A percentile compares a stretch with the other conserved stretches of the same genome.
phyloP scores from a whole-genome alignment of 2,888 invertebrate species.

The Hydrotaea diabolus region DNA sequence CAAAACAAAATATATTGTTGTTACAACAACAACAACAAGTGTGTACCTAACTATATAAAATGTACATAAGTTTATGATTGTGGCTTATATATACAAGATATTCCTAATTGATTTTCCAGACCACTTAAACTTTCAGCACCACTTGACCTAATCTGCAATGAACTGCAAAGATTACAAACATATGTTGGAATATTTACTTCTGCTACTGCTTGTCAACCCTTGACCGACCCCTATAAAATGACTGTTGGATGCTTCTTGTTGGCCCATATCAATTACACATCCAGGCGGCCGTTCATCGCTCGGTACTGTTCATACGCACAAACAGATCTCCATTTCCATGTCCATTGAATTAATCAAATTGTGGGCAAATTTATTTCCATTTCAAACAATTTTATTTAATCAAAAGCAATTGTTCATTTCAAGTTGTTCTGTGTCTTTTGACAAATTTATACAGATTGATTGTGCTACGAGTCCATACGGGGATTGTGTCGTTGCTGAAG shows the following conservation, averaged over 20 bases:
- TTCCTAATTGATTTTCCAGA: slow-evolving; percentile 60
- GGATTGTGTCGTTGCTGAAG: neutral
- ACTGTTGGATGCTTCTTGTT: neutral
- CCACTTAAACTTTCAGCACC: slow-evolving; percentile 61
- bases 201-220: neutral
- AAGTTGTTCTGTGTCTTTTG: slow-evolving; percentile 54
- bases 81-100: slow-evolving; percentile 22
- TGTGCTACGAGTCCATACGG: slow-evolving; percentile 13
- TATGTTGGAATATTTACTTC: slow-evolving; percentile 2
- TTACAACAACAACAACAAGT: too few relatives aligned
- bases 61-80: neutral
- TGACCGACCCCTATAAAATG: slow-evolving; percentile 27
- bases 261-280: slow-evolving; percentile 31
- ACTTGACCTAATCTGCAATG: slow-evolving; percentile 63
- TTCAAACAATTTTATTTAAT: slow-evolving; percentile 67
- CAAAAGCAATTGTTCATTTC: slow-evolving; percentile 70
- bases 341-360: slow-evolving; percentile 66
- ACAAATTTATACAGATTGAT: slow-evolving; percentile 38
- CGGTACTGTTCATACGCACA: too few relatives aligned
- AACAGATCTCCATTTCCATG: neutral
- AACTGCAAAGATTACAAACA: slow-evolving; percentile 17
- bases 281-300: too few relatives aligned
- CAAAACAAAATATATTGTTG: too few relatives aligned
- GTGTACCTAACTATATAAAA: too few relatives aligned
- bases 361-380: slow-evolving; percentile 65